Percentiles rank a stretch among this genome's conserved stretches.
phyloP scores from a whole-genome alignment of 23 tunicate genomes.

The Trididemnum clinides region DNA sequence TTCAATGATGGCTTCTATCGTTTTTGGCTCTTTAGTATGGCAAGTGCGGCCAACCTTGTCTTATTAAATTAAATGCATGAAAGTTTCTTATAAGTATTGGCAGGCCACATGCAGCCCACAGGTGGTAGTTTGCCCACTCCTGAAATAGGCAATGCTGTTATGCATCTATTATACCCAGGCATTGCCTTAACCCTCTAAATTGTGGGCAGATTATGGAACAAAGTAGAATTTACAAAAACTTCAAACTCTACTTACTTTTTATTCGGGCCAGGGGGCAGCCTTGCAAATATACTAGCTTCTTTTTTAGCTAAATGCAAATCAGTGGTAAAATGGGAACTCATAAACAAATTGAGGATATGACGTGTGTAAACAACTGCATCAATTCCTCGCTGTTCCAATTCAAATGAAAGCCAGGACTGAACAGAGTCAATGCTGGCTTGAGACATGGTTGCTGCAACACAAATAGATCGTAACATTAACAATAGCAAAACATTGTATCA shows the following conservation, averaged over 20 bases:
- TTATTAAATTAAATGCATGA: no score
- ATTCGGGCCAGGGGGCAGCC: slow-evolving; percentile 60
- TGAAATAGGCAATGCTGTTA: no score
- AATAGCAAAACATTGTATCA: no score
- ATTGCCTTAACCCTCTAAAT: no score
- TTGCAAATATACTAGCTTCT: slow-evolving; percentile 81
- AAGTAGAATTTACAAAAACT: background rate
- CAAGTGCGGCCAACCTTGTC: no score
- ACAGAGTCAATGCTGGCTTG: slow-evolving; percentile 63
- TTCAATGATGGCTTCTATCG: no score
- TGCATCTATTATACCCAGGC: no score
- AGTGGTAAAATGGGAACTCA: slow-evolving; percentile 57
- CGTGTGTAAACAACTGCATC: slow-evolving; percentile 83
- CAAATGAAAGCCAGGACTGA: slow-evolving; percentile 88
- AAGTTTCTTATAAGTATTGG: no score
- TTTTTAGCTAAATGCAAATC: slow-evolving; percentile 77
- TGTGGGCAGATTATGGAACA: background rate
- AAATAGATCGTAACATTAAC: no score
- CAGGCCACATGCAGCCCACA: no score
- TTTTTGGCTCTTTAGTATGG: no score
- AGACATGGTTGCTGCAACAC: slow-evolving; percentile 58
- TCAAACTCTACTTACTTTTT: slow-evolving; percentile 39
- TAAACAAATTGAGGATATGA: slow-evolving; percentile 70
- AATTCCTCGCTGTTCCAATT: slow-evolving; percentile 72
- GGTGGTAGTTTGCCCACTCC: no score